A percentile compares a stretch with the other conserved stretches of the same genome.
These are phyloP conservation scores for Anodontia alba DNA, from an alignment of 2,888 invertebrate genomes.

Conservation along the genomic window DNA sequence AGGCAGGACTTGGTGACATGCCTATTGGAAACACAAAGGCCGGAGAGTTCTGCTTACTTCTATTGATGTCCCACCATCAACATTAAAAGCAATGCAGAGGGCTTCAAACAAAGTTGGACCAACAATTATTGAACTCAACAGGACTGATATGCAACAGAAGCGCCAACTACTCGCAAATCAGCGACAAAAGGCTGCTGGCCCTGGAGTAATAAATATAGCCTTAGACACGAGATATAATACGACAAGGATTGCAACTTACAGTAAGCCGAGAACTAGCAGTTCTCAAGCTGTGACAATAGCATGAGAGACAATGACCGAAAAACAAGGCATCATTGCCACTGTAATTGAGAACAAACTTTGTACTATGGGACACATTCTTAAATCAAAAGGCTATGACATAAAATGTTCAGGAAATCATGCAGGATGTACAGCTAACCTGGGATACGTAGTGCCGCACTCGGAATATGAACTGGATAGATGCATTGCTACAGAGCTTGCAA, in stretches of 20 bases:
- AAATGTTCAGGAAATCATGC: constrained; percentile 9
- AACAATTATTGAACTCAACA: not conserved
- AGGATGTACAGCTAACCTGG: constrained; percentile 22
- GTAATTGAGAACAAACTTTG: not conserved
- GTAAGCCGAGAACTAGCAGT: constrained; percentile 14
- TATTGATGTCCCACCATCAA: not conserved
- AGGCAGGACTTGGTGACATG: not conserved
- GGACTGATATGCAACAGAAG: constrained; percentile 18
- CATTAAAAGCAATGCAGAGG: not conserved
- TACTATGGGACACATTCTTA: not conserved
- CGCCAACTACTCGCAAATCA: not conserved
- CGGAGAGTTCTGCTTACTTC: not conserved
- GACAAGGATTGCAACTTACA: not conserved
- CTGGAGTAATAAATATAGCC: not conserved
- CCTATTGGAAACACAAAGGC: not conserved
- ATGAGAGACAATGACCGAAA: constrained; percentile 23
- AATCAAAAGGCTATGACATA: constrained; percentile 7
- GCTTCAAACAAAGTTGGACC: not conserved
- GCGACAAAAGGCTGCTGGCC: not conserved
- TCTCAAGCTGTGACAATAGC: constrained; percentile 16
- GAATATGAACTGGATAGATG: constrained; percentile 10
- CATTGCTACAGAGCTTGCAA: constrained; percentile 15
- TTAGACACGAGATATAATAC: constrained; percentile 20
- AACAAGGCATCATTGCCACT: not conserved
- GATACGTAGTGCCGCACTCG: constrained; percentile 23